These are phyloP conservation scores for Cepaea nemoralis DNA, from an alignment of 1,140 invertebrate genomes.

Conservation along the genomic window DNA sequence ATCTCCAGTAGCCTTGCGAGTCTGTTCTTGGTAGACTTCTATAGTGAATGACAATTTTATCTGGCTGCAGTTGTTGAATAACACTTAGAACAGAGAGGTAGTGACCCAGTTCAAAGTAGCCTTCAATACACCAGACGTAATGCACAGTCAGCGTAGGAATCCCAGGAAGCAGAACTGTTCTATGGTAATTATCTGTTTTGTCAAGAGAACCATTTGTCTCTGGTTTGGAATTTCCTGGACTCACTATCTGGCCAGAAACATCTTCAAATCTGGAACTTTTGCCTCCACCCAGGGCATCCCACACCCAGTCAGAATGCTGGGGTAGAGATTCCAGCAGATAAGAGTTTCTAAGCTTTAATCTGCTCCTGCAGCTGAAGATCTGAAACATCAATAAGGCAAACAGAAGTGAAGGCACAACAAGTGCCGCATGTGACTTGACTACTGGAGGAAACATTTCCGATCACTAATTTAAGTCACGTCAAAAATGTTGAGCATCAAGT, in stretches of 20 bases:
- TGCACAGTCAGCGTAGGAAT: slow-evolving; percentile 17
- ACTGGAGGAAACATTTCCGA: neutral
- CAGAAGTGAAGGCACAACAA: slow-evolving; percentile 20
- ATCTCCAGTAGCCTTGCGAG: slow-evolving; percentile 36
- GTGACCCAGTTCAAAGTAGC: slow-evolving; percentile 29
- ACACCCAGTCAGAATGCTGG: neutral
- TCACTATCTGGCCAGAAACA: too few species aligned
- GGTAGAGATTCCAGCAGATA: slow-evolving; percentile 32
- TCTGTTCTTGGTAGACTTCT: slow-evolving; percentile 24
- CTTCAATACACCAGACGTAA: slow-evolving; percentile 34
- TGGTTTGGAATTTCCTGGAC: neutral
- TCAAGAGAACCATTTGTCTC: neutral
- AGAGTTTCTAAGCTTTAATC: slow-evolving; percentile 20
- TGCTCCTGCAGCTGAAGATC: slow-evolving; percentile 6
- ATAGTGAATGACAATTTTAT: slow-evolving; percentile 39
- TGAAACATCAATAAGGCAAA: slow-evolving; percentile 20
- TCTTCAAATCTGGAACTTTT: neutral
- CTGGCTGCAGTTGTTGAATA: slow-evolving; percentile 21
- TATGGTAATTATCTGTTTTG: neutral
- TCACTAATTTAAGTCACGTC: too few species aligned
- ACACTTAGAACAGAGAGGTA: slow-evolving; percentile 25
- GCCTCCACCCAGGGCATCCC: slow-evolving; percentile 35
- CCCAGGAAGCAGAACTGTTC: neutral
- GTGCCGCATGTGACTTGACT: neutral
- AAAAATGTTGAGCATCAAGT: too few species aligned